Conservation (phyloP, 2,888 invertebrate genomes). For the Synergus umbraculus region DNA sequence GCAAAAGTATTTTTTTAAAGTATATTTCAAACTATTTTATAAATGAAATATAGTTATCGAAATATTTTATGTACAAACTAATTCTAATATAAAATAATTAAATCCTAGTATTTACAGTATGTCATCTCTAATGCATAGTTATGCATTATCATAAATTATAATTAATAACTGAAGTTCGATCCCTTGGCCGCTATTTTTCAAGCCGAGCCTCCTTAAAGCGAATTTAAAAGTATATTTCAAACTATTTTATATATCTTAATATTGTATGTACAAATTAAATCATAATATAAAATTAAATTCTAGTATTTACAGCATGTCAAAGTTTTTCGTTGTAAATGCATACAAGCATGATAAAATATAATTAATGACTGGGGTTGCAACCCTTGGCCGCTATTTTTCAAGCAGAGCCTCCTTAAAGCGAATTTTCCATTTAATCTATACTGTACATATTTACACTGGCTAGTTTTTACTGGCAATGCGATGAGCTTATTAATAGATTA, state of each 20-base stretch:
- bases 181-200: constrained; percentile 50
- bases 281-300: too few species aligned
- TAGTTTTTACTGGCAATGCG: neutral
- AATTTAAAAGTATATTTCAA: too few species aligned
- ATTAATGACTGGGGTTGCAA: too few species aligned
- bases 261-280: too few species aligned
- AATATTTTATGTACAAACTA: too few species aligned
- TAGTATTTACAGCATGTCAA: neutral
- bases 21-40: neutral
- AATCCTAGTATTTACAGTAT: neutral
- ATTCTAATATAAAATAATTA: too few species aligned
- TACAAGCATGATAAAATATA: too few species aligned
- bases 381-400: too few species aligned
- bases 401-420: too few species aligned
- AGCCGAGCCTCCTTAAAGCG: constrained; percentile 34
- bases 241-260: too few species aligned
- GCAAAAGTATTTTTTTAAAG: neutral
- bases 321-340: too few species aligned
- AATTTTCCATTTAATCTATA: neutral
- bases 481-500: neutral
- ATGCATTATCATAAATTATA: constrained; percentile 13
- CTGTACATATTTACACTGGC: neutral
- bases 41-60: neutral
- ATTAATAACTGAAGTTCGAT: constrained; percentile 33
- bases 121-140: neutral